phyloP scores from a whole-genome alignment of 1,140 invertebrate species.

The Dreissena rostriformis region DNA sequence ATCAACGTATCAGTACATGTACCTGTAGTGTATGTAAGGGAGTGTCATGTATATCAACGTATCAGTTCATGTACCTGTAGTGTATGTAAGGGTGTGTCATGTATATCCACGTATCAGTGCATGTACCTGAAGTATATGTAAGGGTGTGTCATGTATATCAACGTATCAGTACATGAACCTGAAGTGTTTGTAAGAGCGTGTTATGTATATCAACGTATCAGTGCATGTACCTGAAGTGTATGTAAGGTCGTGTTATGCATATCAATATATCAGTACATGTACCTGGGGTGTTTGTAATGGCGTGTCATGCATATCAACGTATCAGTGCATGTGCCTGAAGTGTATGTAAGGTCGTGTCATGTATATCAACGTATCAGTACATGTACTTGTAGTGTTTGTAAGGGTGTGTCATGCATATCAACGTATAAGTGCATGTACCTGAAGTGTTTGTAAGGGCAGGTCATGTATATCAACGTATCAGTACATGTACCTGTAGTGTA shows the following conservation, averaged over 20 bases:
- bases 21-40: too few relatives aligned
- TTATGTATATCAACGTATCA: constrained; percentile 64
- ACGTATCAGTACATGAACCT: too few relatives aligned
- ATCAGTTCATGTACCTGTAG: too few relatives aligned
- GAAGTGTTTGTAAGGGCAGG: constrained; percentile 36
- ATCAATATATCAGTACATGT: constrained; percentile 66
- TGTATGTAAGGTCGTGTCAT: constrained; percentile 48
- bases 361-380: constrained; percentile 66
- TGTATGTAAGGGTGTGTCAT: constrained; percentile 49
- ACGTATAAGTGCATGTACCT: too few relatives aligned
- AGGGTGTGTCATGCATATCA: constrained; percentile 57
- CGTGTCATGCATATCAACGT: constrained; percentile 60
- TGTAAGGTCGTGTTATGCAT: constrained; percentile 52
- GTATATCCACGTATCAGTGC: constrained; percentile 65
- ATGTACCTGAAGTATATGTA: too few relatives aligned
- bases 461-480: constrained; percentile 65
- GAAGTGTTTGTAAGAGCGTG: constrained; percentile 37
- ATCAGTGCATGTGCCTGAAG: too few relatives aligned
- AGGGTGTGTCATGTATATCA: constrained; percentile 56
- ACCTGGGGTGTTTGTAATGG: too few relatives aligned
- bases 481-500: too few relatives aligned
- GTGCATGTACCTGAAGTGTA: too few relatives aligned
- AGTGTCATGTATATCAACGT: constrained; percentile 60
- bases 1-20: constrained; percentile 67
- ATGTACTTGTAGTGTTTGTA: too few relatives aligned